phyloP scores from a whole-genome alignment of 2,888 invertebrate species.

The Listrodromus nycthemerus region DNA sequence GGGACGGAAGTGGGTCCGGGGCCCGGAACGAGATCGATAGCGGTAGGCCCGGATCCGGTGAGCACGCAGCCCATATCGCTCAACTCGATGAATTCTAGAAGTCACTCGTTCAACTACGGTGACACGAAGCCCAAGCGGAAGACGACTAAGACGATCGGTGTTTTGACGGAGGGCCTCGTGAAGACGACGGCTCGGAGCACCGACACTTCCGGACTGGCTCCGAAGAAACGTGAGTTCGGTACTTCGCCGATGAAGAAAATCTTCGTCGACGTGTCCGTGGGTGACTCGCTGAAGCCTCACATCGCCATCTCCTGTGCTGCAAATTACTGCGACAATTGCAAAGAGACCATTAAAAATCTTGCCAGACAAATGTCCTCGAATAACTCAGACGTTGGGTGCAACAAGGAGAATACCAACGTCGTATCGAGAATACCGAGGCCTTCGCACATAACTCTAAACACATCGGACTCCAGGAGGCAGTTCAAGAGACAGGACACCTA shows the following conservation, averaged over 20 bases:
- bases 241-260: constrained; percentile 84
- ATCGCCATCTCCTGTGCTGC: constrained; percentile 85
- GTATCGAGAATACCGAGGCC: constrained; percentile 81
- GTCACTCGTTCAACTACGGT: constrained; percentile 87
- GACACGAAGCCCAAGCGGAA: constrained; percentile 85
- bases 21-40: constrained; percentile 85
- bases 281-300: constrained; percentile 85
- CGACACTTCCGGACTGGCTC: constrained; percentile 83
- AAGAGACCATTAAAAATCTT: constrained; percentile 86
- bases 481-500: constrained; percentile 83
- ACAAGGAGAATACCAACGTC: constrained; percentile 68
- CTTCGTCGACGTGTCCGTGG: constrained; percentile 85
- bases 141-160: constrained; percentile 75
- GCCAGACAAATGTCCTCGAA: constrained; percentile 83
- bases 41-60: constrained; percentile 86
- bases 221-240: constrained; percentile 79
- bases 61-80: constrained; percentile 84
- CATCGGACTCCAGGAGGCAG: constrained; percentile 75
- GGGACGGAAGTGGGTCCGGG: constrained; percentile 81
- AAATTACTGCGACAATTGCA: constrained; percentile 88
- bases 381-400: constrained; percentile 74
- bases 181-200: constrained; percentile 80
- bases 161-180: constrained; percentile 76
- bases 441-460: constrained; percentile 76
- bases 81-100: constrained; percentile 85